Evolutionary conservation across 1,140 invertebrate species (phyloP), one percentile per base, ranked within the genome.

Genomic region (Gryon sp.): DNA sequence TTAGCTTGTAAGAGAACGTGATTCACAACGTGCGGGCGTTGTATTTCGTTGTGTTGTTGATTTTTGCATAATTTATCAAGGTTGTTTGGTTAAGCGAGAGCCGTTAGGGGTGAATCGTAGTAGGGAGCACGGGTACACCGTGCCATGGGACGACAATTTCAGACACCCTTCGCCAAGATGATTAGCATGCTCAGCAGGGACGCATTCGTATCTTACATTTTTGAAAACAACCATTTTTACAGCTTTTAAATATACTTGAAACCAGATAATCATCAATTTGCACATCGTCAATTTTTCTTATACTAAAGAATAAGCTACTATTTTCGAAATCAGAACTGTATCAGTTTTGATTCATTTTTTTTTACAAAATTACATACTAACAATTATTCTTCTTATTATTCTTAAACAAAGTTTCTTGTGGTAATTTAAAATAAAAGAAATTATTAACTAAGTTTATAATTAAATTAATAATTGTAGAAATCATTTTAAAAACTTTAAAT

Each of bases 31-130:
- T 50, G 78, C 80, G 73, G 77, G 76, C 79, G 80, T 74, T 79
- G 57, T 74, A 77, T 82, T 81, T 80, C 80, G 78, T 83, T 82
- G 81, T 82, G 79, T 85, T 87, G 85, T 87, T 87, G 84, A 87
- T 87, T 86, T 87, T 86, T 86, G 83, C 85, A 86, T 87, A 87
- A 87, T 87, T 86, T 85, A 87, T 86, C 84, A 85, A 84, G 84
- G 81, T 83, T 87, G 85, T 86, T 87, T 87, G 84, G 83, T 80
- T 84, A 85, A 85, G 84, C 83, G 84, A 84, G n/a, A n/a, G 75
- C 83, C 81, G 81, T 84, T 86, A 83, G 84, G 82, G n/a, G 82
- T 73, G 75, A 76, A 70, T 69, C 50, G 78, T 72, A 75, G 78
- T 80, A 82, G 83, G 76, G 79, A 73, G 81, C 73, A 77, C 43